Base-by-base conservation (phyloP, 2,888 invertebrate genomes). In the Rapana venosa region DNA sequence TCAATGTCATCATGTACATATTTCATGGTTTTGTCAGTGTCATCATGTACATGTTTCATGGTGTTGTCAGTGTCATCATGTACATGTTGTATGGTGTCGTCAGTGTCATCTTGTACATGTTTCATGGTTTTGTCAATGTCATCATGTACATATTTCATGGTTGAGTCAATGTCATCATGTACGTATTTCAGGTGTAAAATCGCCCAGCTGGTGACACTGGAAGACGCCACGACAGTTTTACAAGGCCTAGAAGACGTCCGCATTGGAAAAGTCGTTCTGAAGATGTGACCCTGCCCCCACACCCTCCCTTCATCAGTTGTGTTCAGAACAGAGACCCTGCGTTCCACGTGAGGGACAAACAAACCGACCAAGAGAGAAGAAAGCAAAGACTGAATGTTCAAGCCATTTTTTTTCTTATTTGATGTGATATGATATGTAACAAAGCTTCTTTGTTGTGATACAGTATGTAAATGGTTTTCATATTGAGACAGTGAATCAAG, bases 181-280 rank as follows among this genome's bases (percentile, higher is more conserved):
- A 15, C 70, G 0, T 58, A 30, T 86, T 87, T 6, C 89, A 90
- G 89, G 58, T 87, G 58, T 86, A 86, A 90, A 56, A 87, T 90
- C 35, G 89, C 86, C 17, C 74, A 79, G 81, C 77, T 47, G 4
- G 87, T 90, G 74, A 58, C 89, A 15, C 35, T 90, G 77, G 89
- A 90, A 17, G 89, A 87, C 17, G 89, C 32, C 26, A 11, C 77
- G 22, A 47, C 32, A 4, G 79, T 35, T 2, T 61, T 90, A 30
- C 86, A 79, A 47, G 61, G n/a, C 22, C 61, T 90, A 61, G 87
- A 86, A n/a, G 87, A 87, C 26, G 36, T 87, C 15, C 86, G 89
- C 1, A 81, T 90, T 0, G 89, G 89, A 58, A 86, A 87, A 36
- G 85, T 90, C 35, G 89, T 90, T 22, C 61, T 90, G 61, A 90